Evolutionary conservation across 2,888 invertebrate species (phyloP), one percentile per base, ranked within the genome.

Genomic region (Scrobipalpa costella): DNA sequence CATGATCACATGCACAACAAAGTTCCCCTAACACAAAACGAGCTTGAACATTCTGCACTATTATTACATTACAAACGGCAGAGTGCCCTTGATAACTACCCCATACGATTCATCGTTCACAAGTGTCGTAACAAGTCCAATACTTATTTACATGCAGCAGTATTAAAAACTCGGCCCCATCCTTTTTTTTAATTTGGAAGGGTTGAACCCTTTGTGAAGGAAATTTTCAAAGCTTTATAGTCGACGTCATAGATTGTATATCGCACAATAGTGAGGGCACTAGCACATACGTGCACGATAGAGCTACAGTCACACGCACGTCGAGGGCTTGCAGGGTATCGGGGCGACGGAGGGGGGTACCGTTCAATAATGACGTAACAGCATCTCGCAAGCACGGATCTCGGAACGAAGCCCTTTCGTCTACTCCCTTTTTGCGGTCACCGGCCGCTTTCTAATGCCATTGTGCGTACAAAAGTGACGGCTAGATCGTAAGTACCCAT

Each of bases 101-200:
- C 89, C 75, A 84, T 80, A 77, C 85, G 81, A 85, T 83, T 83
- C 82, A 80, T 78, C 72, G 78, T 77, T 81, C 84, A 87, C 90
- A 88, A 90, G 90, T 90, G 90, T 85, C 81, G 84, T 81, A 85
- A 87, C 89, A 86, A 89, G 89, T 88, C 83, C 85, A 85, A 88
- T 86, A 85, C 85, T 86, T 86, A 91, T 90, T 90, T 88, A 89
- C 86, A 90, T 90, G 86, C 86, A 84, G 83, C 73, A 81, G 79
- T 83, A 88, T 86, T 88, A 87, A 88, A 87, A 88, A 83, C 78
- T 80, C 75, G 77, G 85, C 86, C 85, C 90, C 90, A 89, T 89
- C 88, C 86, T 78, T 77, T 82, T 77, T 82, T 76, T 73, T 71
- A 73, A 75, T 80, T 80, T 76, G 73, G 80, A 88, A 88, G 90